Conservation (phyloP, 35 echinoderm and acorn worm species). For the Apostichopus parvimensis region DNA sequence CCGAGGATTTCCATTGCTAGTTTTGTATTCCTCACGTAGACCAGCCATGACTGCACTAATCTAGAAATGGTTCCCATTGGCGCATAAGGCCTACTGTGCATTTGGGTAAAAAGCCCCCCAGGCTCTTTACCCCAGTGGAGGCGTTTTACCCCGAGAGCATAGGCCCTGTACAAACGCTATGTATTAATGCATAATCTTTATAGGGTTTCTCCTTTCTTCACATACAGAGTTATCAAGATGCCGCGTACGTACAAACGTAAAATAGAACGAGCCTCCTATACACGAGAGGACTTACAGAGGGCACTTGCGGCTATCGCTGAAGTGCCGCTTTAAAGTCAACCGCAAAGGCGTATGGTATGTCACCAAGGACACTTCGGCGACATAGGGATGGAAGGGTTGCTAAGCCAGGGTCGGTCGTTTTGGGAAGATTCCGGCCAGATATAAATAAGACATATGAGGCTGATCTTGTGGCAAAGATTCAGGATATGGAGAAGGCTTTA, state of each 20-base stretch:
- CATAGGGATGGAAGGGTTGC: constrained; percentile 41
- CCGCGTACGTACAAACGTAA: constrained; percentile 46
- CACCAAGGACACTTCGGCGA: constrained; percentile 30
- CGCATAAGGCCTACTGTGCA: neutral
- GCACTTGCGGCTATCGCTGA: neutral
- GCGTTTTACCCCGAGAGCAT: constrained; percentile 24
- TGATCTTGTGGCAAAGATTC: constrained; percentile 32
- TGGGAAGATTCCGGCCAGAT: constrained; percentile 37
- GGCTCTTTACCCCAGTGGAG: constrained; percentile 33
- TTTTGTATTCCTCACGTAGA: no score
- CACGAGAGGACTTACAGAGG: constrained; percentile 5
- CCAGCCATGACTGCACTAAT: neutral
- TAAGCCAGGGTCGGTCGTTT: constrained; percentile 36
- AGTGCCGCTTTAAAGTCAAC: constrained; percentile 20
- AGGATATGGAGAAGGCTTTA: constrained; percentile 35
- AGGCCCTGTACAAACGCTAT: neutral
- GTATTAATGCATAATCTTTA: neutral
- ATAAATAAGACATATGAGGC: constrained; percentile 32
- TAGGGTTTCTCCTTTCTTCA: neutral
- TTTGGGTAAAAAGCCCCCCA: constrained; percentile 45
- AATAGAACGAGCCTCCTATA: constrained; percentile 19
- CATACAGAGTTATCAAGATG: constrained; percentile 20
- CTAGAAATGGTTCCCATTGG: constrained; percentile 15
- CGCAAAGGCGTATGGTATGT: constrained; percentile 43
- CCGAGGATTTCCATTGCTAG: no score